Base-by-base conservation (phyloP, 2,888 invertebrate genomes). In the Keiferia lycopersicella region DNA sequence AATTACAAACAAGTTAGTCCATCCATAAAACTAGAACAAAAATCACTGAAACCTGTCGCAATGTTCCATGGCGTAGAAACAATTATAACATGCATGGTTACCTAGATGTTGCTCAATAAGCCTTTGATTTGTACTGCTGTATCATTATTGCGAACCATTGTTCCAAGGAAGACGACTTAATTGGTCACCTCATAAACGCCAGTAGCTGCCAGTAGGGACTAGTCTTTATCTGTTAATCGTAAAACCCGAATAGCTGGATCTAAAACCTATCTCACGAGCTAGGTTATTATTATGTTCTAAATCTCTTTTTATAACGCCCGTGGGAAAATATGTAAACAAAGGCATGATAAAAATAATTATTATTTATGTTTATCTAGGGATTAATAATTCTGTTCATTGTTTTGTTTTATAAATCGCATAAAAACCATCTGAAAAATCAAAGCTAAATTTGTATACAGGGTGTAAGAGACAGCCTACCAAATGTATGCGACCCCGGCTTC, bases 291-390 rank as follows among this genome's bases (percentile, higher is more conserved):
- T 12, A 41, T 14, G 12, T 14, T 14, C 2, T 41, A 12, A n/a
- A n/a, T 41, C 12, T 1, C 14, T 41, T 41, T 41, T 41, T 41
- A n/a, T 41, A 14, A n/a, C 2, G 8, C 41, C 41, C 41, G 41
- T 41, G 41, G 14, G 41, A 41, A 41, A 41, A 41, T 41, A n/a
- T 41, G 12, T 41, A 41, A 41, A 41, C 41, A 41, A 41, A 41
- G n/a, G 34, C 8, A 8, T 34, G 34, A 34, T 34, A 34, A 34
- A n/a, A 34, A 10, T 34, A 34, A 4, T 34, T 34, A 4, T 34
- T 34, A 34, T 34, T 34, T 34, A 34, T 8, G 34, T 34, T 34
- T 34, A 34, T 34, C 34, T 34, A 8, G 34, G 34, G 34, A 34
- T 34, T 34, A 34, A 34, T 34, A 10, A 34, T 34, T 8, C 3